Conservation (phyloP, 1,140 invertebrate species). For the Ostrea denselamellosa region DNA sequence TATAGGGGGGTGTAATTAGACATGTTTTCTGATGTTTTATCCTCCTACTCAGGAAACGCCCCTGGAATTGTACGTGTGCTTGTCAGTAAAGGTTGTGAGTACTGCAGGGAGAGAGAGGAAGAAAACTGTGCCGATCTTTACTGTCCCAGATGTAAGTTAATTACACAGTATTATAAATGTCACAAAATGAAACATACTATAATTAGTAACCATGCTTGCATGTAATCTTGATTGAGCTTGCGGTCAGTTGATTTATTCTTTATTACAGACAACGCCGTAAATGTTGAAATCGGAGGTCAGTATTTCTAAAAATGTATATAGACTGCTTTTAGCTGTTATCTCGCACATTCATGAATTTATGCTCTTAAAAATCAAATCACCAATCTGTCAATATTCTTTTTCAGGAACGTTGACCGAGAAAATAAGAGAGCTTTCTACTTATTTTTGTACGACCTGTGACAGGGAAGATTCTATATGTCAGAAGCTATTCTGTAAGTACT, state of each 20-base stretch:
- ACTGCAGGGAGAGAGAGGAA: constrained; percentile 27
- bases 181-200: too few species aligned
- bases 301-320: background rate
- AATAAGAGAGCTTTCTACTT: constrained; percentile 7
- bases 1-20: too few species aligned
- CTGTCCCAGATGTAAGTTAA: constrained; percentile 33
- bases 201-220: too few species aligned
- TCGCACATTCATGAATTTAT: too few species aligned
- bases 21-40: background rate
- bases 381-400: background rate
- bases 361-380: background rate
- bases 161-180: too few species aligned
- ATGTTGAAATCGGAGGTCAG: background rate
- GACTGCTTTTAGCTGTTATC: too few species aligned
- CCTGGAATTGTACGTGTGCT: constrained; percentile 43
- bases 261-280: background rate
- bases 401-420: constrained; percentile 26
- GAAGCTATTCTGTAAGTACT: constrained; percentile 10
- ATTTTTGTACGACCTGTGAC: constrained; percentile 28
- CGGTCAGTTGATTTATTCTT: constrained; percentile 17
- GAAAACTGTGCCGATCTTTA: constrained; percentile 11
- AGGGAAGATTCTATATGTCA: constrained; percentile 1
- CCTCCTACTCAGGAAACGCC: background rate
- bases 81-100: constrained; percentile 25
- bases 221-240: background rate